Evolutionary conservation across 2,888 invertebrate genomes (phyloP).

Genomic region (Hirudinaria manillensis): DNA sequence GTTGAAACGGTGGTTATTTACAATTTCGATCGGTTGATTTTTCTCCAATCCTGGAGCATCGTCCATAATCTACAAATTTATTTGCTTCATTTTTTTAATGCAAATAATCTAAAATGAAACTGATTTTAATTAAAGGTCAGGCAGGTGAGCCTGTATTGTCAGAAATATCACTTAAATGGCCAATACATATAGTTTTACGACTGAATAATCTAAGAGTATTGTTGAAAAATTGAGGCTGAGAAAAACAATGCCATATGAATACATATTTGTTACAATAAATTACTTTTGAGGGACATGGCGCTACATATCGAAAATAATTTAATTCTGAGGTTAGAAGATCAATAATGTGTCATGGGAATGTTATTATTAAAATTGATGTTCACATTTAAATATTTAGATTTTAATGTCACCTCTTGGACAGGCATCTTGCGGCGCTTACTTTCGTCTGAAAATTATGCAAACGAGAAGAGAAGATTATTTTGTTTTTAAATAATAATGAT

Average conservation of each 20-base stretch:
- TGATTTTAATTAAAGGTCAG: too few relatives aligned
- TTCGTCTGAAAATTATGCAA: neutral
- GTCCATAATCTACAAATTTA: neutral
- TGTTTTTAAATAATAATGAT: neutral
- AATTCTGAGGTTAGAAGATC: too few relatives aligned
- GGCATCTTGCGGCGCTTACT: neutral
- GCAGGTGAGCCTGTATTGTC: too few relatives aligned
- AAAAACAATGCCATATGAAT: too few relatives aligned
- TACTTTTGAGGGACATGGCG: too few relatives aligned
- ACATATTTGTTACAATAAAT: too few relatives aligned
- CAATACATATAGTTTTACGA: neutral
- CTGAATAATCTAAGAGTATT: neutral
- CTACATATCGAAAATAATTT: too few relatives aligned
- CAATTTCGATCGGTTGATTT: neutral
- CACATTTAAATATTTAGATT: neutral
- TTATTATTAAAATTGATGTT: too few relatives aligned
- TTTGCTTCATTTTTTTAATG: too few relatives aligned
- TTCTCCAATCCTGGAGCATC: neutral
- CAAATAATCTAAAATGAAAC: too few relatives aligned
- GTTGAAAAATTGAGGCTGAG: too few relatives aligned
- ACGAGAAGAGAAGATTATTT: neutral
- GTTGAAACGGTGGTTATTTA: neutral
- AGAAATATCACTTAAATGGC: neutral
- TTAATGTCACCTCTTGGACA: constrained; percentile 5
- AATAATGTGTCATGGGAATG: too few relatives aligned